phyloP scores from a whole-genome alignment of 2,113 vertebrate genomes.

The Cololabis saira region DNA sequence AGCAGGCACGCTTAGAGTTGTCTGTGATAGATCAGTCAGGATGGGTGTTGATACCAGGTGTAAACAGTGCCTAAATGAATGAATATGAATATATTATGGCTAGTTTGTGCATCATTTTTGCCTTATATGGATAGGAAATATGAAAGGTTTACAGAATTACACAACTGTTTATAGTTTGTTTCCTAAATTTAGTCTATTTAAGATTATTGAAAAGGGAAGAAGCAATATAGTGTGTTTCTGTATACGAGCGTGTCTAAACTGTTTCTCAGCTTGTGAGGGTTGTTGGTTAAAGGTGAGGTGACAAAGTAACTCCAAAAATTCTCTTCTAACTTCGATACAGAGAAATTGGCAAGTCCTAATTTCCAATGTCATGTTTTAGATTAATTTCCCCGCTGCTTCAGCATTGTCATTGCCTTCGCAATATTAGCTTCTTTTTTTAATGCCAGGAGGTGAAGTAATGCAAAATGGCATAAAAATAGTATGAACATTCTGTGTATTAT shows the following conservation, averaged over 20 bases:
- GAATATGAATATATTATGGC: too few species aligned
- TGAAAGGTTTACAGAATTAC: constrained; percentile 2
- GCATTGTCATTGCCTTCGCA: background rate
- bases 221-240: constrained; percentile 20
- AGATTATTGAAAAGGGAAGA: constrained; percentile 35
- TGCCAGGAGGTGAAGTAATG: constrained; percentile 10
- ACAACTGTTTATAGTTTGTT: background rate
- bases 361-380: constrained; percentile 15
- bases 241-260: constrained; percentile 28
- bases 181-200: constrained; percentile 21
- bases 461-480: constrained; percentile 15
- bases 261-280: too few species aligned
- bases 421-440: background rate
- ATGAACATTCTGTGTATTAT: constrained; percentile 41
- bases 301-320: constrained; percentile 6
- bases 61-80: too few species aligned
- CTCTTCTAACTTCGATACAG: constrained; percentile 27
- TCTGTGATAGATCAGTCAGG: too few species aligned
- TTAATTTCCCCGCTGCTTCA: constrained; percentile 20
- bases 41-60: too few species aligned
- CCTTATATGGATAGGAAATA: background rate
- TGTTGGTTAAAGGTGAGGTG: constrained; percentile 43
- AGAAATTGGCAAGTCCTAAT: constrained; percentile 21
- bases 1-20: too few species aligned
- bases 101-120: constrained; percentile 1